Evolutionary conservation across 2,888 invertebrate genomes (phyloP).

Genomic region (Tromatobia lineatoria): DNA sequence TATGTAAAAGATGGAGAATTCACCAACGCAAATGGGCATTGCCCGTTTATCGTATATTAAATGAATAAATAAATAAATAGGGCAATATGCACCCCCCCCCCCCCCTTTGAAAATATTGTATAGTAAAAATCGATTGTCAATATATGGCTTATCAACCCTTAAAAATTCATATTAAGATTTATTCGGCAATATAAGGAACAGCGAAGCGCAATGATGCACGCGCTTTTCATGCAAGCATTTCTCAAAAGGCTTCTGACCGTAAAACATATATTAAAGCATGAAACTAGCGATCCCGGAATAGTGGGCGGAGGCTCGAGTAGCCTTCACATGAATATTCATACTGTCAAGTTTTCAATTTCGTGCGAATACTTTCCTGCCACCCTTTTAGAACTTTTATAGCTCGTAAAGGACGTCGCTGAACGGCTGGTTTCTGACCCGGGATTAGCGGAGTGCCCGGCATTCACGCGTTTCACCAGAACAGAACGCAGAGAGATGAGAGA

Average conservation of each 20-base stretch:
- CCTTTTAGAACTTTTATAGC: constrained; percentile 82
- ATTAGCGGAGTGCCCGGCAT: constrained; percentile 62
- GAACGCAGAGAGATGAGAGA: constrained; percentile 25
- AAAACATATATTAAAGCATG: constrained; percentile 82
- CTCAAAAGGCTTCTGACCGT: constrained; percentile 72
- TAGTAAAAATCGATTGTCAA: neutral
- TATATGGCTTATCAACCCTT: neutral
- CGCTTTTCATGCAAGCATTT: constrained; percentile 56
- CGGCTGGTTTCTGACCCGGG: constrained; percentile 66
- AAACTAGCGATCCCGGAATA: constrained; percentile 59
- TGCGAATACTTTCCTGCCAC: constrained; percentile 80
- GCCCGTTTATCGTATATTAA: no score
- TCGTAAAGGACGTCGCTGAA: constrained; percentile 77
- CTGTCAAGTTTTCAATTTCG: constrained; percentile 84
- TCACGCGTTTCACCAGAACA: constrained; percentile 33
- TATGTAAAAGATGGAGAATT: no score
- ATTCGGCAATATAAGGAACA: neutral
- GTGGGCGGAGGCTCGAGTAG: constrained; percentile 44
- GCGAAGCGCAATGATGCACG: constrained; percentile 13
- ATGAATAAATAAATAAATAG: no score
- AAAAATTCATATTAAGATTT: neutral
- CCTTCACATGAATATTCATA: constrained; percentile 82
- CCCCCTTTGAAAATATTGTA: no score
- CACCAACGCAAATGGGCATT: neutral
- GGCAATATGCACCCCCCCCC: no score